Conservation (phyloP, 2,797 vertebrate genomes). For the Sciurus carolinensis region DNA sequence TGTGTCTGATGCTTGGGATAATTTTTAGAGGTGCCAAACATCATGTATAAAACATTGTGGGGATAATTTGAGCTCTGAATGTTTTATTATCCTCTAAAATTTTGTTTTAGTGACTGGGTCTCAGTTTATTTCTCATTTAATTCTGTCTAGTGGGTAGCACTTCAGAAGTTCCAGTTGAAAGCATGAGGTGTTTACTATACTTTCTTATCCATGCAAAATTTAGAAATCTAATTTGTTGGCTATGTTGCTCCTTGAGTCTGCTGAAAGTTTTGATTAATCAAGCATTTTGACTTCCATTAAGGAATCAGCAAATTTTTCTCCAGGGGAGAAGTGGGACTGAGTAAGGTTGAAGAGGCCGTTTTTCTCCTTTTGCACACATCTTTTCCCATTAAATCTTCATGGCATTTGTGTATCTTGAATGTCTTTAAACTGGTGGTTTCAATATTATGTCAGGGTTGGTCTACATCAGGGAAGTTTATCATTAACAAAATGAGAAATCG, state of each 20-base stretch:
- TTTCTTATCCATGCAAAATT: neutral
- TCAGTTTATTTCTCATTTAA: neutral
- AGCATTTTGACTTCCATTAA: neutral
- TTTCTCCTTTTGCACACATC: neutral
- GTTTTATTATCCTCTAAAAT: neutral
- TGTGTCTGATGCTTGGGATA: neutral
- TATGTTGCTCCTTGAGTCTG: neutral
- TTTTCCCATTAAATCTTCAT: neutral
- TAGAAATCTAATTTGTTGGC: neutral
- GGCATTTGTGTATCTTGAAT: neutral
- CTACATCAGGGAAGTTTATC: neutral
- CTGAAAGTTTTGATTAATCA: neutral
- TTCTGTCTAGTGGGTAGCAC: neutral
- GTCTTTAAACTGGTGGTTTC: neutral
- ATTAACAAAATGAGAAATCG: neutral
- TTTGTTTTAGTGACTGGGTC: neutral
- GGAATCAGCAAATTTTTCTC: neutral
- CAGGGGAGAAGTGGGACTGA: neutral
- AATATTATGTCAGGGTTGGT: neutral
- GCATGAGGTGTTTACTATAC: neutral
- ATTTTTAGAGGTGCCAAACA: neutral
- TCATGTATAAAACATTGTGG: neutral
- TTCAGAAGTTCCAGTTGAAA: conserved; percentile 11
- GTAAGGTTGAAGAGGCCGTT: neutral
- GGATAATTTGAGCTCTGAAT: neutral